These are phyloP conservation scores for Solenopsis invicta DNA, from an alignment of 1,140 invertebrate species.

Conservation along the genomic window DNA sequence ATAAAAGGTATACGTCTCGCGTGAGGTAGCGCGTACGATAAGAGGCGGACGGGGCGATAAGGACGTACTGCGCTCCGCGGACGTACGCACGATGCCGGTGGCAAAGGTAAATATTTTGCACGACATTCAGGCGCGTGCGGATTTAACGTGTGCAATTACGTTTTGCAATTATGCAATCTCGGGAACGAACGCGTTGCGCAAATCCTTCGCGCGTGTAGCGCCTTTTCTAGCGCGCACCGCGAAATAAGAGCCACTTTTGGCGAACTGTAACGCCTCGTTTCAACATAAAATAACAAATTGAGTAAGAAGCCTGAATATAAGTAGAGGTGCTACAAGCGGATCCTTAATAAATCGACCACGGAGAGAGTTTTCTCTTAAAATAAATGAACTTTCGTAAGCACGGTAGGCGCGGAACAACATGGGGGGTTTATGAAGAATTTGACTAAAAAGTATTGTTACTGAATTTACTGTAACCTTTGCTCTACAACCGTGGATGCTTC, in stretches of 20 bases:
- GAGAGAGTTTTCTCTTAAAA: too few species aligned
- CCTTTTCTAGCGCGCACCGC: background rate
- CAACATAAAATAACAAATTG: constrained; percentile 8
- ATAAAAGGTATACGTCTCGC: constrained; percentile 61
- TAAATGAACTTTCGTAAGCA: too few species aligned
- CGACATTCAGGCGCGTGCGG: constrained; percentile 46
- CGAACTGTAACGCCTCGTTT: background rate
- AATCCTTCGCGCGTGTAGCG: background rate
- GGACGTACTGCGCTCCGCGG: constrained; percentile 5
- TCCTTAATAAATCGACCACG: background rate
- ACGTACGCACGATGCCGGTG: constrained; percentile 49
- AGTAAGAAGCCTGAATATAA: background rate
- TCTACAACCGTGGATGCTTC: too few species aligned
- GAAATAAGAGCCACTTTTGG: background rate
- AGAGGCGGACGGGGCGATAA: constrained; percentile 36
- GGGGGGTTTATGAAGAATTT: too few species aligned
- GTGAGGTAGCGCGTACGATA: constrained; percentile 57
- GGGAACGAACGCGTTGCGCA: background rate
- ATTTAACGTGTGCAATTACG: constrained; percentile 56
- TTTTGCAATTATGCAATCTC: constrained; percentile 56
- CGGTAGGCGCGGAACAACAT: too few species aligned
- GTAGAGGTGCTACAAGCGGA: background rate
- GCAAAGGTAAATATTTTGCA: constrained; percentile 55
- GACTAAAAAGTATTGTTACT: too few species aligned
- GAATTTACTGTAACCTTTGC: too few species aligned